Conservation (phyloP, 2,888 invertebrate species). For the Tigriopus californicus region DNA sequence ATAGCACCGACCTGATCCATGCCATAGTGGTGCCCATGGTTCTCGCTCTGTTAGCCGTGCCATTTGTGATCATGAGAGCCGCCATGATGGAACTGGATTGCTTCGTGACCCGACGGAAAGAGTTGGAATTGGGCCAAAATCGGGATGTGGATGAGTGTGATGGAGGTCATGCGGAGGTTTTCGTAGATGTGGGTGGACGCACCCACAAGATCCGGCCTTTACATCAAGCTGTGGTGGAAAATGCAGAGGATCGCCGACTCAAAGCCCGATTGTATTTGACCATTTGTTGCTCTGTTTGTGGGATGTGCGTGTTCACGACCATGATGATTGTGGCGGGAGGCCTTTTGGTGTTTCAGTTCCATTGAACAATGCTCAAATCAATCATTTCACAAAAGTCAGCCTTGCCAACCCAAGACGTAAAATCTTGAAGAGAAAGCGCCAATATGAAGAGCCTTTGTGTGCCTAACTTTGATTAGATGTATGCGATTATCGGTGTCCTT, state of each 20-base stretch:
- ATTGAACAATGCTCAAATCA: no score
- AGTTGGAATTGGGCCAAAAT: constrained; percentile 5
- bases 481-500: no score
- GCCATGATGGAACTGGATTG: constrained; percentile 12
- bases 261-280: neutral
- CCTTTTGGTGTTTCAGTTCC: neutral
- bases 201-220: neutral
- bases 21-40: neutral
- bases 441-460: no score
- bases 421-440: no score
- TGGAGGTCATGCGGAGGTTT: no score
- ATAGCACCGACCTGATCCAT: neutral
- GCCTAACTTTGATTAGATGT: no score
- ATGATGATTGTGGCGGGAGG: neutral
- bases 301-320: neutral
- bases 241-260: neutral
- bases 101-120: neutral
- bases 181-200: no score
- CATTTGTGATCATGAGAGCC: constrained; percentile 8
- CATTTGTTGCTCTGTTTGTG: neutral
- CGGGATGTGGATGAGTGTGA: neutral
- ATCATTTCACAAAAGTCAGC: no score
- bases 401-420: no score
- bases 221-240: neutral
- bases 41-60: neutral